Conservation (phyloP, 2,113 vertebrate genomes). For the Leucopternis melanops region DNA sequence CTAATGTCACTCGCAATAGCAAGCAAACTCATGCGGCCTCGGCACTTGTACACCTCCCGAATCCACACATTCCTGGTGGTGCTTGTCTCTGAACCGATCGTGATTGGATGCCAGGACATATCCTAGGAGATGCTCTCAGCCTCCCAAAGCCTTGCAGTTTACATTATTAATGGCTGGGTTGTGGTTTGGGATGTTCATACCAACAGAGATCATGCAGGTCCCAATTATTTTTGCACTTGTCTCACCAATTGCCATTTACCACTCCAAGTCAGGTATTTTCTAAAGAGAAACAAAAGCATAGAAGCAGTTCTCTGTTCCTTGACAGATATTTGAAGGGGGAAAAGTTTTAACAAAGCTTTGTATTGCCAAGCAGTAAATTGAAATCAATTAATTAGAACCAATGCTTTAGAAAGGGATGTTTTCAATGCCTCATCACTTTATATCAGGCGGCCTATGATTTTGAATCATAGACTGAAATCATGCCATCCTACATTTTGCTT, state of each 20-base stretch:
- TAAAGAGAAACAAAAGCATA: background rate
- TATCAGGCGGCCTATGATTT: background rate
- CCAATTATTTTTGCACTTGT: conserved; percentile 28
- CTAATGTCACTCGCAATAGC: background rate
- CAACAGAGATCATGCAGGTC: background rate
- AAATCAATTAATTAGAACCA: background rate
- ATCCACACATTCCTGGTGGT: rapidly evolving
- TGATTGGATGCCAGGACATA: background rate
- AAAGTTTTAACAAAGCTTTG: background rate
- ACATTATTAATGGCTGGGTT: conserved; percentile 5
- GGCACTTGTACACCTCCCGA: rapidly evolving
- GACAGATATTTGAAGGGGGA: background rate
- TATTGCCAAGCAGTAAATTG: background rate
- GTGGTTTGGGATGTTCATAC: background rate
- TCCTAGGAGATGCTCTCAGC: background rate
- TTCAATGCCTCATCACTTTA: background rate
- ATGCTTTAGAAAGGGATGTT: background rate
- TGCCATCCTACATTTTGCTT: background rate
- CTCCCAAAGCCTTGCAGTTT: background rate
- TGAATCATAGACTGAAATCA: background rate
- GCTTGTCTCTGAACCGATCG: rapidly evolving
- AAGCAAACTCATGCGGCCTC: background rate
- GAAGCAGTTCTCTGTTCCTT: background rate
- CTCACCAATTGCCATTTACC: background rate
- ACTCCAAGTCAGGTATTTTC: background rate